phyloP scores from a whole-genome alignment of 1,140 invertebrate species.

The Ditylenchus dipsaci region DNA sequence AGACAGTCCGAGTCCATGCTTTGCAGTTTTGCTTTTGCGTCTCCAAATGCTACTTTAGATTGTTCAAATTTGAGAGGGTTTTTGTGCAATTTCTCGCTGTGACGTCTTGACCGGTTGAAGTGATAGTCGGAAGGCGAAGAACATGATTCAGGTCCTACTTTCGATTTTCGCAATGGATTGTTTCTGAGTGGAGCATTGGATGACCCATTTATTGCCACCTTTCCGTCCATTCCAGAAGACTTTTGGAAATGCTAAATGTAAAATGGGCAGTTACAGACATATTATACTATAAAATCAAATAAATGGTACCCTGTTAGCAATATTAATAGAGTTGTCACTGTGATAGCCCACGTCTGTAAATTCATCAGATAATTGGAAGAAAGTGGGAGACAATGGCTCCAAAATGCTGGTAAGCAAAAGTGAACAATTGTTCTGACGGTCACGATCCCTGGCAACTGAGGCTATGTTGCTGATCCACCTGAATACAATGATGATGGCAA shows the following conservation, averaged over 20 bases:
- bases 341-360: slow-evolving; percentile 16
- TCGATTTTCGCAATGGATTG: slow-evolving; percentile 6
- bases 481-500: no score
- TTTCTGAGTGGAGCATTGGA: no score
- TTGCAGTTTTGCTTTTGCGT: no score
- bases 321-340: slow-evolving; percentile 4
- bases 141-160: not conserved
- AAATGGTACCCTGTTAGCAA: no score
- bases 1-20: not conserved
- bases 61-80: not conserved
- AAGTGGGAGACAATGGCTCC: not conserved
- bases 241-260: no score
- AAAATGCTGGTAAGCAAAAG: slow-evolving; percentile 9
- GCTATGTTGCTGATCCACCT: slow-evolving; percentile 40
- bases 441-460: slow-evolving; percentile 31
- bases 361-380: no score
- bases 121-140: not conserved
- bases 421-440: slow-evolving; percentile 4
- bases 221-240: no score
- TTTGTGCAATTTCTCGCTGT: not conserved
- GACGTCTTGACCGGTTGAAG: not conserved
- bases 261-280: no score
- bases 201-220: no score
- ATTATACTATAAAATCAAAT: no score
- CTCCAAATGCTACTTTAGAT: no score